A percentile compares a stretch with the other conserved stretches of the same genome.
Evolutionary conservation across 2,113 vertebrate genomes (phyloP).

Genomic region (Chloropsis cyanopogon): DNA sequence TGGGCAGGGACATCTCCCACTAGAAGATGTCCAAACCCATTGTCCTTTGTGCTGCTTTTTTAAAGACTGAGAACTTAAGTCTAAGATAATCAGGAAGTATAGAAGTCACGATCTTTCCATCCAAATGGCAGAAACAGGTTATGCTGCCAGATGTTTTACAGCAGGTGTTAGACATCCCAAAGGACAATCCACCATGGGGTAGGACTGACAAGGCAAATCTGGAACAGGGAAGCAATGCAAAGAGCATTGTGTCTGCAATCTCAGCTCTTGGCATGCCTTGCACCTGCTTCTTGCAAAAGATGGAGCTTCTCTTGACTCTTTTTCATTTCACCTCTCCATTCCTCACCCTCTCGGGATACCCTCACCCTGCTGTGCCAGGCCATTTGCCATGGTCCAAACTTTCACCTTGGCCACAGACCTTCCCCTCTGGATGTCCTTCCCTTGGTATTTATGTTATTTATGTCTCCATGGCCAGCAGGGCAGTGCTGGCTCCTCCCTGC

Average conservation of each 20-base stretch:
- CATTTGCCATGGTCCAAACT: neutral
- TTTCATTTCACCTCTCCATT: neutral
- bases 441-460: neutral
- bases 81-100: neutral
- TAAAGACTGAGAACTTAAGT: neutral
- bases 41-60: neutral
- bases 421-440: neutral
- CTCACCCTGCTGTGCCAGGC: neutral
- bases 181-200: rapidly evolving
- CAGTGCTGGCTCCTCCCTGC: neutral
- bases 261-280: neutral
- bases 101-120: neutral
- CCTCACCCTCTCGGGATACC: neutral
- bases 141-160: neutral
- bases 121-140: neutral
- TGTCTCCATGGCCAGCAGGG: neutral
- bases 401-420: neutral
- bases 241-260: neutral
- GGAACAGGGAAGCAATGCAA: rapidly evolving
- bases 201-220: neutral
- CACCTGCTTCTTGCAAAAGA: neutral
- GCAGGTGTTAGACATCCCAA: neutral
- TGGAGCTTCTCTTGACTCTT: neutral
- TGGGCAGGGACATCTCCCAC: neutral
- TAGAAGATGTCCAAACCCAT: neutral